Conservation (phyloP, 2,113 vertebrate species). For the Dryoscopus gambensis region DNA sequence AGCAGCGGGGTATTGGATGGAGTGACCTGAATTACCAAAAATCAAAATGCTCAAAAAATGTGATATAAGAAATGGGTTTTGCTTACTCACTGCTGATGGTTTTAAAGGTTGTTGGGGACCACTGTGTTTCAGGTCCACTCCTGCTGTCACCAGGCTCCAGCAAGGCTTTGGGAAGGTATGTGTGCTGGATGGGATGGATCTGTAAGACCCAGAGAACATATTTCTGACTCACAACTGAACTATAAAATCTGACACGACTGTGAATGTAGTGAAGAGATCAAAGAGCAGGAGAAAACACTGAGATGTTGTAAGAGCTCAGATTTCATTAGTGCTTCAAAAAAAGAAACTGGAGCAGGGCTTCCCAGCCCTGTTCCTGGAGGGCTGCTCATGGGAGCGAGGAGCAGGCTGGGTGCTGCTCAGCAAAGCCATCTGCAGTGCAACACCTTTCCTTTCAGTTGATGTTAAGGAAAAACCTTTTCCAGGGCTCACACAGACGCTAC, state of each 20-base stretch:
- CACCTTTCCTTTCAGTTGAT: background rate
- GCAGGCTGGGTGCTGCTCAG: background rate
- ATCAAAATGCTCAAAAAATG: background rate
- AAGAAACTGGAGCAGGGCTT: background rate
- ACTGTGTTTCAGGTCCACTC: background rate
- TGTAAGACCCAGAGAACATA: background rate
- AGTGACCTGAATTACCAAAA: background rate
- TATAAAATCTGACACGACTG: background rate
- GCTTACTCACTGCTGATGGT: background rate
- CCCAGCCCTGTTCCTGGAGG: background rate
- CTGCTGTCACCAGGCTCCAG: background rate
- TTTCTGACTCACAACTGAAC: background rate
- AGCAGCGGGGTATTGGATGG: rapidly evolving
- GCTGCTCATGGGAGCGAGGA: rapidly evolving
- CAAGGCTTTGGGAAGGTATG: background rate
- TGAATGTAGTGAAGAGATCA: background rate
- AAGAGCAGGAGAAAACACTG: background rate
- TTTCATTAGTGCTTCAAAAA: background rate
- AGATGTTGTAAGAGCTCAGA: background rate
- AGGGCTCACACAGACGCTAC: background rate
- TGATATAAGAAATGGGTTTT: background rate
- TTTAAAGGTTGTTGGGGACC: background rate
- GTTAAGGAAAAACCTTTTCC: background rate
- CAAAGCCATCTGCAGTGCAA: background rate
- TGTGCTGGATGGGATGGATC: background rate